Evolutionary conservation across 2,888 invertebrate genomes (phyloP), one percentile per base, ranked within the genome.

Genomic region (Xestia sexstrigata): DNA sequence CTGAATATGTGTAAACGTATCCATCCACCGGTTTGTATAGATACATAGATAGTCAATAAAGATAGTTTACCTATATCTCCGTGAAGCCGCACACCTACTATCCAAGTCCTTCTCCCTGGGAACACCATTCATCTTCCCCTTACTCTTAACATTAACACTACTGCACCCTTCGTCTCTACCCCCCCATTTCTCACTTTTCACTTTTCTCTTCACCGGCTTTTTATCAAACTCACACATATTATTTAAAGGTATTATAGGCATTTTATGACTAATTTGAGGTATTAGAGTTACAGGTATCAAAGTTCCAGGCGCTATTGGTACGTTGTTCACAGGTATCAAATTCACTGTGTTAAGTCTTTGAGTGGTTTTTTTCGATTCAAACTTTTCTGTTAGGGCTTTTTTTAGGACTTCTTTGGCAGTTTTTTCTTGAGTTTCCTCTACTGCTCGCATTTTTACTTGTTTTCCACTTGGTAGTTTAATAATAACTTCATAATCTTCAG

Each of bases 401-500:
- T 95, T 96, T 0, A 96, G 78, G 42, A 93, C 91, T 47, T 95
- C 94, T 71, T 94, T 96, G 0, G 89, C 68, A 0, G 83, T 78
- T 68, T 84, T 89, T 17, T 92, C 89, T 39, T 78, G 71, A 0
- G 45, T 45, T 4, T 94, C 95, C 0, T 95, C 95, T 0, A 93
- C 93, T 0, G 94, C 90, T 75, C 93, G 93, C 93, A 96, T 94
- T 79, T 92, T 92, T 0, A 96, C 93, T 73, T 93, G 91, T 63
- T 94, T 95, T 0, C 95, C 96, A 4, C 90, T 94, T 0, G 96
- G 96, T 1, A 96, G 79, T 88, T 94, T 96, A 0, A 96, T 93
- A 3, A 95, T 93, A 0, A 96, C 95, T 89, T 96, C 96, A 47
- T 94, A 95, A 79, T 95, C 93, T 1, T 94, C 92, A 1, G 13